A percentile compares a stretch with the other conserved stretches of the same genome.
phyloP scores from a whole-genome alignment of 2,113 vertebrate genomes.

The Agelaius phoeniceus region DNA sequence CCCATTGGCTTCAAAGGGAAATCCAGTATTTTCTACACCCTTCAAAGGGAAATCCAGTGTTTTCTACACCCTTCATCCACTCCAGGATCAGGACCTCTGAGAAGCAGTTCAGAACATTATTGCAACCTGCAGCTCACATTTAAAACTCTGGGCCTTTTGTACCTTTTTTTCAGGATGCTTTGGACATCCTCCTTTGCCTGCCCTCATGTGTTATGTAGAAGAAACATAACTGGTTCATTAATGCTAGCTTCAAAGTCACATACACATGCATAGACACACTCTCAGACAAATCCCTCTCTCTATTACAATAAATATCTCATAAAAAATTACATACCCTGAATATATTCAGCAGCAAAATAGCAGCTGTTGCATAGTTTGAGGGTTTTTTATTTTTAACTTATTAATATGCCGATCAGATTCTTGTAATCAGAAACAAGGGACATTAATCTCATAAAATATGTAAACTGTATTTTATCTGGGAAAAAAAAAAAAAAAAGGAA shows the following conservation, averaged over 20 bases:
- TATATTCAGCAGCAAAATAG: slow-evolving; percentile 68
- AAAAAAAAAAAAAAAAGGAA: not conserved
- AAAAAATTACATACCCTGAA: slow-evolving; percentile 70
- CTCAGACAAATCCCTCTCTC: slow-evolving; percentile 29
- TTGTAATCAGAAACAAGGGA: slow-evolving; percentile 70
- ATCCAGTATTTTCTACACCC: not conserved
- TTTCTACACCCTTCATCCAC: not conserved
- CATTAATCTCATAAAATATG: slow-evolving; percentile 65
- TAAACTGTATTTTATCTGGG: slow-evolving; percentile 54
- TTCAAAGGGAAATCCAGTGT: not conserved
- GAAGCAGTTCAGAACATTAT: not conserved
- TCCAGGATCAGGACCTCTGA: not conserved
- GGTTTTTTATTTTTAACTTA: slow-evolving; percentile 58
- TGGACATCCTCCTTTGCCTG: not conserved
- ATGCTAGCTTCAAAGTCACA: slow-evolving; percentile 40
- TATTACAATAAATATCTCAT: slow-evolving; percentile 73
- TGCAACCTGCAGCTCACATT: not conserved
- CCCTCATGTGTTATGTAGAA: slow-evolving; percentile 40
- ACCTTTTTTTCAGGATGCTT: not conserved
- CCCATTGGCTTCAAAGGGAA: not conserved
- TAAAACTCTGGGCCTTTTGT: not conserved
- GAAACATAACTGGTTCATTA: slow-evolving; percentile 57
- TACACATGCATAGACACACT: not conserved
- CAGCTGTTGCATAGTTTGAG: slow-evolving; percentile 69
- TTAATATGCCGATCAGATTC: slow-evolving; percentile 77